Evolutionary conservation across 1,140 invertebrate genomes (phyloP), one percentile per base, ranked within the genome.

Genomic region (Atta texana): DNA sequence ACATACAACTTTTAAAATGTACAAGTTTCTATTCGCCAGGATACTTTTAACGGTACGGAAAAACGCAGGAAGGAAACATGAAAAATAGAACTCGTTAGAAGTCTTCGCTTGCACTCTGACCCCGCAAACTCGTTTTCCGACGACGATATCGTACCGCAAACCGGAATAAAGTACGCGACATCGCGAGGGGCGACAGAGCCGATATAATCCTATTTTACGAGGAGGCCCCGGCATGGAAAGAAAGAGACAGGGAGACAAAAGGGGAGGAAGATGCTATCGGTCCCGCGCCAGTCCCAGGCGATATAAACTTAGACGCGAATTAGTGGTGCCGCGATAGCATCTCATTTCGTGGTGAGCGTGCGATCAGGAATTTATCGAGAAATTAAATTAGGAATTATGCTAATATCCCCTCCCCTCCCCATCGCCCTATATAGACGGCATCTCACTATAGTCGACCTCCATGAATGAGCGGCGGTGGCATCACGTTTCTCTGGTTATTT

Each of bases 281-380:
- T 74, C 85, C 84, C 87, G 81, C 88, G 77, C 82, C 49, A 72
- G 82, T 78, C 49, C 89, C 75, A 87, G 88, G 84, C 92, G 92
- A 93, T 94, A 94, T 94, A 94, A 94, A 94, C 91, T 94, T 92
- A 93, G 92, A 92, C 91, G 91, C 94, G 93, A 93, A 94, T 94
- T 94, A 94, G 93, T 90, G 92, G 90, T 93, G 92, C 92, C 89
- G 92, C 91, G 92, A 94, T 94, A 93, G 92, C 90, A 94, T 94
- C 93, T 92, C 77, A 89, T 91, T 88, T 90, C 72, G 55, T 34
- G 85, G 88, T 76, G 78, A 55, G 85, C 82, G 88, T 87, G 85
- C 84, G 77, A 90, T 86, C 51, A 53, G 90, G 71, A 92, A 94
- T 94, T 94, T 94, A 94, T 94, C 91, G 93, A 85, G 88, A 92